A percentile compares a stretch with the other conserved stretches of the same genome.
Conservation (phyloP, 2,888 invertebrate genomes). For the Conops quadrifasciatus region DNA sequence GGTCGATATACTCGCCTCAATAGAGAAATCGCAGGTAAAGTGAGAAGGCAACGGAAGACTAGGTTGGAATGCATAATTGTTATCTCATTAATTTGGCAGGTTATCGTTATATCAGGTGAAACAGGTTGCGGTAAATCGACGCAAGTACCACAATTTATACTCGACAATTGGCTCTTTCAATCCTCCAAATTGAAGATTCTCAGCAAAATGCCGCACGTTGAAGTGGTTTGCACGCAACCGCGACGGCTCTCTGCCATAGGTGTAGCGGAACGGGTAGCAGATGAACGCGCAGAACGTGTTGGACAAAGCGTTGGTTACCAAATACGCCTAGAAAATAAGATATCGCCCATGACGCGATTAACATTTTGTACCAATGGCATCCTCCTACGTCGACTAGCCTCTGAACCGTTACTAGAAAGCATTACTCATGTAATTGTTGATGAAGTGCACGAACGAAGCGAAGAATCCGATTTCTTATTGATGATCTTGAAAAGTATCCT, state of each 20-base stretch:
- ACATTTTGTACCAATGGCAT: conserved; percentile 96
- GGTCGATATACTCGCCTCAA: conserved; percentile 73
- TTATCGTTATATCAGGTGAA: conserved; percentile 79
- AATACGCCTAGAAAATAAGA: conserved; percentile 81
- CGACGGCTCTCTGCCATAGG: conserved; percentile 90
- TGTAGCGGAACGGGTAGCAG: conserved; percentile 89
- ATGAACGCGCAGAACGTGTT: conserved; percentile 80
- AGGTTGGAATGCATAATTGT: background rate
- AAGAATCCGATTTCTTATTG: conserved; percentile 89
- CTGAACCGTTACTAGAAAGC: conserved; percentile 77
- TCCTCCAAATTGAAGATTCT: conserved; percentile 56
- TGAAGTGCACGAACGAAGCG: conserved; percentile 92
- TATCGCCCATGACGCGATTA: conserved; percentile 79
- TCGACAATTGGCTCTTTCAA: conserved; percentile 82
- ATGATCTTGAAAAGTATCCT: conserved; percentile 82
- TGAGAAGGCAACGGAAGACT: conserved; percentile 55
- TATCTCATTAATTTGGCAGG: conserved; percentile 35
- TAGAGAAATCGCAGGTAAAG: conserved; percentile 72
- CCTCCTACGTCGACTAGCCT: conserved; percentile 81
- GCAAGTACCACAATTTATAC: conserved; percentile 92
- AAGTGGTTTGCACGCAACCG: conserved; percentile 93
- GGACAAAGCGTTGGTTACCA: conserved; percentile 70
- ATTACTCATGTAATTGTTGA: conserved; percentile 89
- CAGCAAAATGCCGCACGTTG: conserved; percentile 71
- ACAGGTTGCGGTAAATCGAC: conserved; percentile 88